Evolutionary conservation across 2,888 invertebrate species (phyloP).

Genomic region (Pandemis heparana): DNA sequence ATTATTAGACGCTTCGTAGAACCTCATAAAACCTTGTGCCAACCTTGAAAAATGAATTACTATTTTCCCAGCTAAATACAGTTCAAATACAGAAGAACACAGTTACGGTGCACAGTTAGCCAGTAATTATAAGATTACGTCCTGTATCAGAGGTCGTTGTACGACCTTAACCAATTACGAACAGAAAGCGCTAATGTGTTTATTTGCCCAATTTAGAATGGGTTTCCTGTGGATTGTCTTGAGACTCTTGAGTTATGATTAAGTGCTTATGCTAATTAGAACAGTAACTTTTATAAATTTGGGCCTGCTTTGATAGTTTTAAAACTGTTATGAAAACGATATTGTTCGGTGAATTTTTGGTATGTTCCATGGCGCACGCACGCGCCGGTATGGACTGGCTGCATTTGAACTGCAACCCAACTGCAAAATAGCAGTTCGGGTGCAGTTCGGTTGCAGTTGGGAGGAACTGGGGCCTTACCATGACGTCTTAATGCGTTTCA

Average conservation of each 20-base stretch:
- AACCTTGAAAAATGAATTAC: background rate
- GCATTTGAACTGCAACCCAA: no score
- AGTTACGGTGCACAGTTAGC: constrained; percentile 42
- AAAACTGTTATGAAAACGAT: no score
- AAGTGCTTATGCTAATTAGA: background rate
- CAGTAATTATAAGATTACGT: constrained; percentile 45
- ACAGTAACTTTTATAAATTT: background rate
- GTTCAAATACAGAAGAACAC: constrained; percentile 17
- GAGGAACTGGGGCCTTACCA: no score
- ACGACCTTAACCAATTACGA: constrained; percentile 45
- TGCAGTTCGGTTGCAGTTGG: no score
- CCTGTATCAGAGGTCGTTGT: constrained; percentile 49
- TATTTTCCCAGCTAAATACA: constrained; percentile 6
- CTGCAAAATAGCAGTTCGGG: no score
- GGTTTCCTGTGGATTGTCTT: constrained; percentile 14
- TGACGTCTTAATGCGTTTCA: no score
- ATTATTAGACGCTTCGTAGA: no score
- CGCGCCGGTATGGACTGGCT: no score
- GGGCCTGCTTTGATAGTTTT: no score
- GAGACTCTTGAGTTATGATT: constrained; percentile 7
- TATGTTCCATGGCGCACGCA: no score
- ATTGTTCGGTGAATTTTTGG: no score
- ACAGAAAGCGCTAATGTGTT: constrained; percentile 24
- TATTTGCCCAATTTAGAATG: constrained; percentile 16
- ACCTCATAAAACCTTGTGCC: no score